phyloP scores from a whole-genome alignment of 2,888 invertebrate species.

The Idaea aversata region DNA sequence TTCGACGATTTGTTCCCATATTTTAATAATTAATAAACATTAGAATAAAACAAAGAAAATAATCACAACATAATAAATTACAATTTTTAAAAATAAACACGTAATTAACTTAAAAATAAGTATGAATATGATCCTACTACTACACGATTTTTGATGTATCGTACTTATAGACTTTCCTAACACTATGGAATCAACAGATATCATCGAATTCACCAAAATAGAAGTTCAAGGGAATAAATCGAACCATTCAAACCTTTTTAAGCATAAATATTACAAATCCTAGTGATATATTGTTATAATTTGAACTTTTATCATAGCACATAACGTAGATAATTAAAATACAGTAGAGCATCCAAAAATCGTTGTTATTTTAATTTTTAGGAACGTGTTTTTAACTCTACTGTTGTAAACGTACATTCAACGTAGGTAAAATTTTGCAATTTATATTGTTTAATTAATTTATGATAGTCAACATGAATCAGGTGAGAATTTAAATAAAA shows the following conservation, averaged over 20 bases:
- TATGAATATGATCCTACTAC: constrained; percentile 10
- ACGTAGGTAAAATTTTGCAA: no score
- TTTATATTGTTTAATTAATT: no score
- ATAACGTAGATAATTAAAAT: constrained; percentile 28
- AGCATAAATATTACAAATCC: constrained; percentile 3
- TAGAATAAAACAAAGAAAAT: neutral
- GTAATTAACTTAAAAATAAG: neutral
- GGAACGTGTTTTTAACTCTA: no score
- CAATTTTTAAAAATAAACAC: neutral
- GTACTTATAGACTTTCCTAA: constrained; percentile 11
- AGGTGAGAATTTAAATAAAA: no score
- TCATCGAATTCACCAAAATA: constrained; percentile 4
- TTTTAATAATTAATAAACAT: neutral
- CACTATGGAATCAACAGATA: constrained; percentile 11
- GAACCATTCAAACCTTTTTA: constrained; percentile 10
- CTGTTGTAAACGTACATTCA: no score
- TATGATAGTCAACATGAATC: no score
- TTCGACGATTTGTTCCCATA: neutral
- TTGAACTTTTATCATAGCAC: constrained; percentile 35
- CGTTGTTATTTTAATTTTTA: no score
- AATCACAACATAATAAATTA: constrained; percentile 13
- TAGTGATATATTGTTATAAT: constrained; percentile 12
- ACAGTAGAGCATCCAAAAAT: constrained; percentile 24
- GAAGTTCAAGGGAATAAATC: constrained; percentile 10
- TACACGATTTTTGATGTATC: constrained; percentile 4